These are phyloP conservation scores for Sporophila hypoxantha DNA, from an alignment of 2,113 vertebrate genomes.

Conservation along the genomic window DNA sequence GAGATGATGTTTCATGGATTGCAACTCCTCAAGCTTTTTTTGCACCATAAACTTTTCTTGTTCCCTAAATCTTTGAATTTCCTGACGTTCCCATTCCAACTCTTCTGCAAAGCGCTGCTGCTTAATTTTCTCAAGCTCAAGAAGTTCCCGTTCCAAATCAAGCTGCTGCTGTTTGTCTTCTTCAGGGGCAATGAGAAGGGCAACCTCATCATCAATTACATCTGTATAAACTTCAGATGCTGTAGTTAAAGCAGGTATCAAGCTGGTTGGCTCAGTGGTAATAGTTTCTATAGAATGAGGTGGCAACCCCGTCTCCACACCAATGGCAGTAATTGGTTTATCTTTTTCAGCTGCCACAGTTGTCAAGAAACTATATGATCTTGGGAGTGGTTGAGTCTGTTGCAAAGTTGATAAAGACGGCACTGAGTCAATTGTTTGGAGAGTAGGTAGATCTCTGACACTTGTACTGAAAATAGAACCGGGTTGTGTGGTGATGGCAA, in stretches of 20 bases:
- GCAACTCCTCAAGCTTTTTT: conserved; percentile 93
- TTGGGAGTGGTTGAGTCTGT: conserved; percentile 78
- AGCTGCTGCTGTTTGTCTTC: conserved; percentile 91
- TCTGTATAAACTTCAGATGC: conserved; percentile 87
- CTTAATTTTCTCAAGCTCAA: conserved; percentile 95
- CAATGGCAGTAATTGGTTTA: conserved; percentile 63
- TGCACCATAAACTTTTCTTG: conserved; percentile 96
- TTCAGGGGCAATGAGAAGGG: conserved; percentile 83
- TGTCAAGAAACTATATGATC: conserved; percentile 85
- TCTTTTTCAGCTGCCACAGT: conserved; percentile 76
- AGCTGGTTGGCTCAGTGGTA: conserved; percentile 71
- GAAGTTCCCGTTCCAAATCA: conserved; percentile 90
- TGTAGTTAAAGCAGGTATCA: conserved; percentile 76
- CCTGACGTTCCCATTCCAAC: conserved; percentile 94
- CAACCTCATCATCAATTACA: conserved; percentile 82
- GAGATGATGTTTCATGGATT: conserved; percentile 94
- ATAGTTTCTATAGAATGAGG: conserved; percentile 74
- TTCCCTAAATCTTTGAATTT: conserved; percentile 95
- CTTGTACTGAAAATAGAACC: conserved; percentile 89
- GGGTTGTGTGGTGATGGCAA: conserved; percentile 95
- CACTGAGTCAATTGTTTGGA: conserved; percentile 84
- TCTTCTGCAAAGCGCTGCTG: conserved; percentile 95
- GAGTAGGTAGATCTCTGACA: conserved; percentile 77
- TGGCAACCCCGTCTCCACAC: conserved; percentile 74
- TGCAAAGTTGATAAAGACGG: conserved; percentile 78